Base-by-base conservation (phyloP, 1,140 invertebrate species). In the Lethocerus indicus region DNA sequence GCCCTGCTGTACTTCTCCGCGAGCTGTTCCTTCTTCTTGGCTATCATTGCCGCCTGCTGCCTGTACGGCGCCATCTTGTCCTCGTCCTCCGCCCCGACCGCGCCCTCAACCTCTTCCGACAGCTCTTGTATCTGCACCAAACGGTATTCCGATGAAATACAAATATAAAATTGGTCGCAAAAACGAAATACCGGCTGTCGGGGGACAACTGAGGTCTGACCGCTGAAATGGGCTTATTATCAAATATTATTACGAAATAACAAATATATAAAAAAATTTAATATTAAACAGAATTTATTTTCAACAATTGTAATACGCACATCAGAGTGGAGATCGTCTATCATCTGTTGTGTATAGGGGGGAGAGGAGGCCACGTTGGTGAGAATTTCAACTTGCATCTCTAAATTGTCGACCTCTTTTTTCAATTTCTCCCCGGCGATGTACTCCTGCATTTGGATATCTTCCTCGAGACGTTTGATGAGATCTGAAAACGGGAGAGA, bases 51-150 rank as follows among this genome's bases (percentile, higher is more conserved):
- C 2, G 85, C 83, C 66, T 90, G 86, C 59, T 91, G 85, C 32
- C 84, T 70, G 59, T 87, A 89, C 24, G 87, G 77, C 3, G 79
- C 76, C 49, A 87, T 69, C 64, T 86, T 85, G 61, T 88, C 84
- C 56, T 77, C 71, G n/a, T n/a, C n/a, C n/a, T 64, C 40, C 64
- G 64, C 54, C 74, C 70, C 0, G 74, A 65, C 20, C 72, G 56
- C 43, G 67, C 63, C 52, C 79, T 79, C 18, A 41, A 81, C 67
- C 61, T 82, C 77, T 40, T 65, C 57, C 53, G 75, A 79, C 13
- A 79, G 63, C 32, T 62, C 60, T 51, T 73, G 66, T 57, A 81
- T 74, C 74, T 81, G 52, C 42, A 51, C 53, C 54, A 14, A 20
- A 54, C n/a, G n/a, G n/a, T n/a, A n/a, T n/a, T n/a, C n/a, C n/a